phyloP scores from a whole-genome alignment of 2,113 vertebrate genomes.

The Rhynchomys soricoides region DNA sequence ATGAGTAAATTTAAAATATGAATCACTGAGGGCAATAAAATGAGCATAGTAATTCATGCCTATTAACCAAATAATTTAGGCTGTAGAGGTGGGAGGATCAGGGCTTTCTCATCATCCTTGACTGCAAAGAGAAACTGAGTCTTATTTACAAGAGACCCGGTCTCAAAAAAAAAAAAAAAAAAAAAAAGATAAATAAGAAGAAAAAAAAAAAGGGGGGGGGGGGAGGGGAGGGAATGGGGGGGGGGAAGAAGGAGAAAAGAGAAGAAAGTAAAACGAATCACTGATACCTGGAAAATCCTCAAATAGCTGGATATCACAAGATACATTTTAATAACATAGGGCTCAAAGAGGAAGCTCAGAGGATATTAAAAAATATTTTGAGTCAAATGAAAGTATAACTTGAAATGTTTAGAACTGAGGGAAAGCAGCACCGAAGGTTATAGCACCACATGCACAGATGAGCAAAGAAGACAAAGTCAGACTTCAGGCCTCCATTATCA shows the following conservation, averaged over 20 bases:
- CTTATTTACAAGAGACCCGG: not conserved
- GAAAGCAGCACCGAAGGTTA: not conserved
- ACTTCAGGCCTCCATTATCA: not conserved
- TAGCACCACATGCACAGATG: not conserved
- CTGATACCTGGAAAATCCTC: not conserved
- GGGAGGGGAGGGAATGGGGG: fast-evolving
- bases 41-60: too few relatives aligned
- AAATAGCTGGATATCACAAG: not conserved
- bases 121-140: not conserved
- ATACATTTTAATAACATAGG: constrained; percentile 7
- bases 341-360: not conserved
- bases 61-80: not conserved
- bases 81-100: not conserved
- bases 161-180: not conserved
- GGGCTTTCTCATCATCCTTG: not conserved
- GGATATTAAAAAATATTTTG: constrained; percentile 22
- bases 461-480: not conserved
- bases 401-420: not conserved
- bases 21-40: not conserved
- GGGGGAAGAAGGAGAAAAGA: too few relatives aligned
- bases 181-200: too few relatives aligned
- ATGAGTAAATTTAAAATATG: not conserved
- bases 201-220: not conserved
- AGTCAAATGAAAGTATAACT: not conserved
- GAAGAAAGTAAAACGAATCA: not conserved